Evolutionary conservation across 2,797 vertebrate genomes (phyloP).

Genomic region (Neosilurus mollespiculum): DNA sequence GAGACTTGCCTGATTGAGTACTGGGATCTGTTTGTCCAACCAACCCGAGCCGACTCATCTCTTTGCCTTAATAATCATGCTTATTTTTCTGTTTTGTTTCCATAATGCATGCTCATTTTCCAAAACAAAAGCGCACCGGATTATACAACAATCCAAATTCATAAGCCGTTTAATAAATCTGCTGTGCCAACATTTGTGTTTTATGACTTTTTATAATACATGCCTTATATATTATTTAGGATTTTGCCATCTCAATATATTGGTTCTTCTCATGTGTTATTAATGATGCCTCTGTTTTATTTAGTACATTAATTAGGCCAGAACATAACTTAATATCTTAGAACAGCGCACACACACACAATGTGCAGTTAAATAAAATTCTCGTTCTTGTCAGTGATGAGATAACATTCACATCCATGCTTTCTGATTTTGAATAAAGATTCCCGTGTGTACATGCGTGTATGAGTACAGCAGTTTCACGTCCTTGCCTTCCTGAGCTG

Average conservation of each 20-base stretch:
- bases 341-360: background rate
- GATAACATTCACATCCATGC: background rate
- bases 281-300: slow-evolving; percentile 34
- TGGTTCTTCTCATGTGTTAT: slow-evolving; percentile 32
- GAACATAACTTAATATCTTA: slow-evolving; percentile 9
- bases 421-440: background rate
- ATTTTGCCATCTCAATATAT: slow-evolving; percentile 9
- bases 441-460: background rate
- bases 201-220: slow-evolving; percentile 33
- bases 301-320: slow-evolving; percentile 13
- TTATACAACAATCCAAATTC: slow-evolving; percentile 7
- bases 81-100: background rate
- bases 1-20: background rate
- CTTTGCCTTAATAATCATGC: background rate
- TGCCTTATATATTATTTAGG: slow-evolving; percentile 39
- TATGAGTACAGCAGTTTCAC: background rate
- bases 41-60: background rate
- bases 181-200: slow-evolving; percentile 13
- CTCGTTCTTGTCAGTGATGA: background rate
- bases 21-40: background rate
- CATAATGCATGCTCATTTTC: slow-evolving; percentile 6
- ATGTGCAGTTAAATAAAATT: background rate
- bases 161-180: slow-evolving; percentile 31
- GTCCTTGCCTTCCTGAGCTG: slow-evolving; percentile 18
- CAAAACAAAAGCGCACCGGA: slow-evolving; percentile 9